Conservation (phyloP, 2,113 vertebrate species). For the Oncorhynchus kisutch region DNA sequence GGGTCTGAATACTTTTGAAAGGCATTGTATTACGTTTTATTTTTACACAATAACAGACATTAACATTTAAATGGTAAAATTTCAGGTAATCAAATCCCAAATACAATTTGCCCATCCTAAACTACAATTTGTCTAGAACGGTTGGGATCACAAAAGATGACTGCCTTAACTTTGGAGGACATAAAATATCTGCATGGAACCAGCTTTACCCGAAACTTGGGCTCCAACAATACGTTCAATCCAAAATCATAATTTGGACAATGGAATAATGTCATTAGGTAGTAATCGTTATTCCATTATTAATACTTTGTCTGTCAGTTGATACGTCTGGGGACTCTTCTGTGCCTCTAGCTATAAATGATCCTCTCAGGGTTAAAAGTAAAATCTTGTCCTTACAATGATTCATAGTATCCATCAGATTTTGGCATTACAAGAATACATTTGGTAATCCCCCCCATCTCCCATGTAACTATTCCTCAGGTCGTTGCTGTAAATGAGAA, state of each 20-base stretch:
- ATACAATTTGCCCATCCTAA: constrained; percentile 56
- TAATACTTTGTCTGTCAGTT: neutral
- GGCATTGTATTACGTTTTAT: neutral
- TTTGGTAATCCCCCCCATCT: too few relatives aligned
- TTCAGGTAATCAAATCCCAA: constrained; percentile 44
- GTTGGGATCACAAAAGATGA: constrained; percentile 38
- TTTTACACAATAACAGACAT: constrained; percentile 42
- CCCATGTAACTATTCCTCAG: too few relatives aligned
- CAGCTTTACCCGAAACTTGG: neutral
- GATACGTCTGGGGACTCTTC: neutral
- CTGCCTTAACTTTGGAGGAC: constrained; percentile 27
- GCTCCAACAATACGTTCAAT: too few relatives aligned
- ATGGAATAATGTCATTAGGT: too few relatives aligned
- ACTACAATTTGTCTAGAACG: constrained; percentile 58
- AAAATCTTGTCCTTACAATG: neutral
- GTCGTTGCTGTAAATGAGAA: too few relatives aligned
- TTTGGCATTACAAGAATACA: constrained; percentile 13
- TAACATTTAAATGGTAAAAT: constrained; percentile 45
- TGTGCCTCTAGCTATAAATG: neutral
- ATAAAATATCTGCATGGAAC: constrained; percentile 26
- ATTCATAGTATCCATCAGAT: neutral
- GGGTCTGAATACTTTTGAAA: too few relatives aligned
- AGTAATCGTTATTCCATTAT: neutral
- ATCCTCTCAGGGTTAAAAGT: neutral
- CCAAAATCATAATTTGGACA: too few relatives aligned